Base-by-base conservation (phyloP, 2,113 vertebrate species). In the Edolisoma coerulescens region DNA sequence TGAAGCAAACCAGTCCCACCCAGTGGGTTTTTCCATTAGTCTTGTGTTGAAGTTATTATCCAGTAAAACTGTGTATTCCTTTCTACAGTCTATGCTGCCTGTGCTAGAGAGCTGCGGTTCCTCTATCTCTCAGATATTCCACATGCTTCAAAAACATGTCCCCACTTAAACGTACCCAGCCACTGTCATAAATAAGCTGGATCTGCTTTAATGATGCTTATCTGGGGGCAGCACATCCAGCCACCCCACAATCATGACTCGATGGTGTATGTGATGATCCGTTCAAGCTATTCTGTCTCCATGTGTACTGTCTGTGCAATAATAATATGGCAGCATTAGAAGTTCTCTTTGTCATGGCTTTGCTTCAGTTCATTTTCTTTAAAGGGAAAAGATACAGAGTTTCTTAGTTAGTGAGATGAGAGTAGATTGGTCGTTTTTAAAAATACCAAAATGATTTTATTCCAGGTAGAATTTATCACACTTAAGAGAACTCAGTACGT, bases 21-120 rank as follows among this genome's bases (percentile, higher is more conserved):
- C 71, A 87, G 70, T 74, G 74, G 39, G 83, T 80, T 41, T 96
- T 96, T 94, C 78, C 71, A 41, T 94, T 89, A 89, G 76, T 47
- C 74, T 84, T 79, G 77, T 84, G n/a, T 37, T 74, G 11, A 70
- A 39, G 41, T 57, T 75, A 21, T 24, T 73, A 69, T 61, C 81
- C 52, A 71, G 35, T 87, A 59, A n/a, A 87, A 89, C 54, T 76
- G 37, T 81, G 44, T 41, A 63, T 87, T 37, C 50, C 22, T 56
- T 86, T 24, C 3, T 35, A 37, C 14, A 24, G 10, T 70, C 59
- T 75, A 10, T 53, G 60, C 39, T 60, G 28, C n/a, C 22, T 22
- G 3, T 85, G 22, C 54, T 84, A 50, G 53, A 74, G 60, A 81
- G 30, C 54, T 80, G 14, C 24, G 27, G 28, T 61, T 90, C 18